These are phyloP conservation scores for Willowsia nigromaculata DNA, from an alignment of 2,888 invertebrate species.

Conservation along the genomic window DNA sequence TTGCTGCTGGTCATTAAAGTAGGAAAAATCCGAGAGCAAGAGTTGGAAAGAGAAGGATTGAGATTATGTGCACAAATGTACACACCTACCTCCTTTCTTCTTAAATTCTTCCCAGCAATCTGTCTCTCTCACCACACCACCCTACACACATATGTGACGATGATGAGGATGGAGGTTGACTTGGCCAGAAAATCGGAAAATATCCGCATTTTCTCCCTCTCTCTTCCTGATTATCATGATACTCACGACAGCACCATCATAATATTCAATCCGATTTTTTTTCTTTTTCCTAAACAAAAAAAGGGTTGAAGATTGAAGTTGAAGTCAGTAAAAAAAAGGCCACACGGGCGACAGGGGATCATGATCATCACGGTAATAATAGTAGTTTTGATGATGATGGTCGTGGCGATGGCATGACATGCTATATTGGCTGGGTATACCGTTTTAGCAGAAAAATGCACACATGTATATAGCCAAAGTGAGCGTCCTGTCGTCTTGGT, in stretches of 20 bases:
- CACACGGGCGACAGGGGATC: neutral
- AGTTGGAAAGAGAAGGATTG: neutral
- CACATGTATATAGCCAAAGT: neutral
- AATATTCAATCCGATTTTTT: constrained; percentile 8
- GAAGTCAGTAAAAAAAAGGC: neutral
- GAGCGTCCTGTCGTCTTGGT: neutral
- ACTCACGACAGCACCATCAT: neutral
- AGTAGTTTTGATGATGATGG: neutral
- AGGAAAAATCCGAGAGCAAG: neutral
- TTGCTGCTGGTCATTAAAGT: constrained; percentile 60
- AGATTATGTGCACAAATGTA: neutral
- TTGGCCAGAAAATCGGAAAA: constrained; percentile 1
- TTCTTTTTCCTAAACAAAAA: neutral
- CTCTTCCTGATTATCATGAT: constrained; percentile 18
- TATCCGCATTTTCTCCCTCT: neutral
- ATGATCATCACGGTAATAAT: too few species aligned
- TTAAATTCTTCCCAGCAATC: constrained; percentile 20
- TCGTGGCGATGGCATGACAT: neutral
- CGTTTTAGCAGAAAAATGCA: neutral
- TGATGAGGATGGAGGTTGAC: neutral
- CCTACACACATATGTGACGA: constrained; percentile 20
- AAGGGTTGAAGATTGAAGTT: neutral
- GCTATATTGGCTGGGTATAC: too few species aligned
- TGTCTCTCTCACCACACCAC: constrained; percentile 28
- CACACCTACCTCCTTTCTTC: neutral